Percentiles rank a stretch among this genome's conserved stretches.
These are phyloP conservation scores for Ferrisia virgata DNA, from an alignment of 2,888 invertebrate genomes.

Conservation along the genomic window DNA sequence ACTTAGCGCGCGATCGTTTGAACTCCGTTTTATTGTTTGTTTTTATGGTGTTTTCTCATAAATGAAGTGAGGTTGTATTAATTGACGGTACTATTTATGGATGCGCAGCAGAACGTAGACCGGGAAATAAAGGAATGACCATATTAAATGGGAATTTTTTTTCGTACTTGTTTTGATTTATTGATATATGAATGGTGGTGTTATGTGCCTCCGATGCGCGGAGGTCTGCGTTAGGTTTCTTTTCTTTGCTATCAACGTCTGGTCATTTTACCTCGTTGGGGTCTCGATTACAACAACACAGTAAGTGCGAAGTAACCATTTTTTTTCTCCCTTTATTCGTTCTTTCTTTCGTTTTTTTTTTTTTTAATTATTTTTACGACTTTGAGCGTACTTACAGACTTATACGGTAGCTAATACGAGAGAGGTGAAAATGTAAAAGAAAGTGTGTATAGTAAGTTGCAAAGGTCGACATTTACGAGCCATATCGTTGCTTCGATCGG, in stretches of 20 bases:
- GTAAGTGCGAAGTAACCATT: neutral
- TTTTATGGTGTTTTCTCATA: conserved; percentile 11
- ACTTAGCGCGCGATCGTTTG: neutral
- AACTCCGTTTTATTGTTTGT: conserved; percentile 14
- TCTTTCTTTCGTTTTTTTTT: too few relatives aligned
- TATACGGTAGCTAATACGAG: neutral
- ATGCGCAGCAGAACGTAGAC: neutral
- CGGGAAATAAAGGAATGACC: neutral
- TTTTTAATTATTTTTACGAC: neutral
- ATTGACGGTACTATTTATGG: conserved; percentile 14
- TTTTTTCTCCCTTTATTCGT: too few relatives aligned
- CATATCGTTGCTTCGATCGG: too few relatives aligned
- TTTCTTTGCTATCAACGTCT: conserved; percentile 4
- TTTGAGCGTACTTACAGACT: neutral
- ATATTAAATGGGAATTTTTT: neutral
- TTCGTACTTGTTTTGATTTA: conserved; percentile 3
- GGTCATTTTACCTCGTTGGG: neutral
- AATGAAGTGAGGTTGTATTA: conserved; percentile 15
- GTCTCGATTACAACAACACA: neutral
- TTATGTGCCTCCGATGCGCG: too few relatives aligned
- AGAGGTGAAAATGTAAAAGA: neutral
- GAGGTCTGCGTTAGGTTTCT: neutral
- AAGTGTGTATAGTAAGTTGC: neutral
- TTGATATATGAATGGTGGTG: neutral
- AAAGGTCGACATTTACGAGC: too few relatives aligned